These are phyloP conservation scores for Macrosoma leucophasiata DNA, from an alignment of 2,888 invertebrate genomes.

Conservation along the genomic window DNA sequence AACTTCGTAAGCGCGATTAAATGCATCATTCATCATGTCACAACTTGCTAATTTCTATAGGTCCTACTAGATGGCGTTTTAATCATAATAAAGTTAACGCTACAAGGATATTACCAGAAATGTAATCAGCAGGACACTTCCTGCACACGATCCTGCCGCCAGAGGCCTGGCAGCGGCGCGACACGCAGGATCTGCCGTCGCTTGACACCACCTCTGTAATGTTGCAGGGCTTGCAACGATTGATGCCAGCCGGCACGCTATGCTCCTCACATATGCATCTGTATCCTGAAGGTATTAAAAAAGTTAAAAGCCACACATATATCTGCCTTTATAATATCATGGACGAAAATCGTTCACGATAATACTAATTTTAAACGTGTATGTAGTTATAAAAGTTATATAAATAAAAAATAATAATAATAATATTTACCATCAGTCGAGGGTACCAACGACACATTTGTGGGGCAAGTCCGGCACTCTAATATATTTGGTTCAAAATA, in stretches of 20 bases:
- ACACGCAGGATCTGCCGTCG: constrained; percentile 53
- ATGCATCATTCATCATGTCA: too few species aligned
- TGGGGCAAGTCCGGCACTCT: constrained; percentile 47
- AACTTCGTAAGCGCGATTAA: too few species aligned
- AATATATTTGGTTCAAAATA: constrained; percentile 50
- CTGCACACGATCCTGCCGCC: constrained; percentile 49
- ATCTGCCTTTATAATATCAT: background rate
- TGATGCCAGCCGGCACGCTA: constrained; percentile 37
- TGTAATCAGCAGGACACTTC: constrained; percentile 58
- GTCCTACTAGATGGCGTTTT: too few species aligned
- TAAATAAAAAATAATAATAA: background rate
- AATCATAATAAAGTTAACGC: background rate
- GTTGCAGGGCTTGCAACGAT: constrained; percentile 47
- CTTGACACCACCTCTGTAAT: constrained; percentile 50
- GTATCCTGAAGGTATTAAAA: constrained; percentile 41
- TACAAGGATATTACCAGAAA: constrained; percentile 39
- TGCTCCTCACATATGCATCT: constrained; percentile 50
- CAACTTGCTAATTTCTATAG: too few species aligned
- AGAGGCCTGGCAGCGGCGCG: constrained; percentile 50
- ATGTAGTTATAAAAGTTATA: constrained; percentile 3
- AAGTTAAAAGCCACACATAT: background rate
- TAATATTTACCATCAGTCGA: constrained; percentile 50
- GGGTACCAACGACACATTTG: constrained; percentile 46
- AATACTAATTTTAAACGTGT: background rate
- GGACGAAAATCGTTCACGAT: background rate